These are phyloP conservation scores for Misgurnus mizolepis DNA, from an alignment of 2,113 vertebrate species.

Conservation along the genomic window DNA sequence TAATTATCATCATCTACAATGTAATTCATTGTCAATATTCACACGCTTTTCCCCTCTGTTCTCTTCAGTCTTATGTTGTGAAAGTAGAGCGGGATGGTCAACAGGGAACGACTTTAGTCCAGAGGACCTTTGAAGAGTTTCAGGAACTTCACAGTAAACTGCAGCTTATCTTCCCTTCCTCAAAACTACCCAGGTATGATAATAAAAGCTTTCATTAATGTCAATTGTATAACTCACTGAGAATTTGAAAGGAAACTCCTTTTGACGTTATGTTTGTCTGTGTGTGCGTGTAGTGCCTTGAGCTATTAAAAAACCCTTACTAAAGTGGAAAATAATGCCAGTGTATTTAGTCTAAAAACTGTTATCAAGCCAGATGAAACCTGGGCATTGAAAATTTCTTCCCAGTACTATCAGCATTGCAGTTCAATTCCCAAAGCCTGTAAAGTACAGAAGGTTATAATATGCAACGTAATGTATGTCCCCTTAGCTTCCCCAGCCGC, in stretches of 20 bases:
- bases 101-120: conserved; percentile 78
- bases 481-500: conserved; percentile 88
- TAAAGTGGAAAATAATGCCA: conserved; percentile 1
- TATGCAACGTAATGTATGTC: conserved; percentile 3
- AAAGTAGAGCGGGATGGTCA: conserved; percentile 87
- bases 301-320: neutral
- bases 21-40: too few relatives aligned
- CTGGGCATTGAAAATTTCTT: neutral
- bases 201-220: neutral
- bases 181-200: conserved; percentile 87
- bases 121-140: conserved; percentile 95
- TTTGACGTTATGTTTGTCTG: neutral
- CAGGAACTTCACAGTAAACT: conserved; percentile 94
- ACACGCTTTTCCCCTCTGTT: neutral
- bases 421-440: neutral
- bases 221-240: neutral
- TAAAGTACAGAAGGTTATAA: neutral
- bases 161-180: conserved; percentile 89
- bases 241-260: neutral
- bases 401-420: neutral
- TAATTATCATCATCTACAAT: neutral
- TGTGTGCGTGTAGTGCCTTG: neutral
- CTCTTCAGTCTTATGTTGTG: conserved; percentile 83
- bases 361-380: neutral
- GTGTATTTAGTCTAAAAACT: conserved; percentile 23